Evolutionary conservation across 30 jellyfish, hydroid and myxozoan genomes (phyloP), one percentile per base, ranked within the genome.

Genomic region (Pelagia noctiluca): DNA sequence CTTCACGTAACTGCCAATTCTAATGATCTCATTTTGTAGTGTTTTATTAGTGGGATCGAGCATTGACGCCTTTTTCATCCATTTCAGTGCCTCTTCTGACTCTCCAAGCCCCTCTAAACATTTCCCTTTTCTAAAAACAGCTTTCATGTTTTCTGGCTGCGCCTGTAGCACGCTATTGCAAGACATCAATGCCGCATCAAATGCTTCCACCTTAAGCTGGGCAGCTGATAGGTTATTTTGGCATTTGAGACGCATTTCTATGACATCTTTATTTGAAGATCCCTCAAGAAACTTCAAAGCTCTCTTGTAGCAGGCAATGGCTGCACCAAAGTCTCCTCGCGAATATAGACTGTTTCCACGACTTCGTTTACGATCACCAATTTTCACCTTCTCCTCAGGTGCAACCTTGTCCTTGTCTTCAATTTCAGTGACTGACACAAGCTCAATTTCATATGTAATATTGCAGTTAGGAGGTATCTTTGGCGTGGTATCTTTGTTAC

Each of bases 261-360:
- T 36, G 26, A 90, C 96, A 11, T 76, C 89, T 46, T 63, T 62
- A 33, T 80, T 89, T 31, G 95, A 80, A 30, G 95, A 61, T 2
- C 97, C 95, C 42, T 92, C 97, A 30, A 92, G 76, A 73, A 73
- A 92, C 67, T 92, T 92, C 87, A 92, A 57, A 16, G 89, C 98
- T 42, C 98, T 72, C 71, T 86, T 92, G 66, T 92, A 92, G 34
- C 81, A 52, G 35, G 80, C 89, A 33, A 92, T 86, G 13, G 98
- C 93, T 38, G 86, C 84, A 0, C 87, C 87, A 50, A 60, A 87
- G 62, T 92, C 98, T 11, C 98, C 98, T 21, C 76, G 50, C 47
- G 84, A 12, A 54, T 86, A 92, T 2, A 92, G 23, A 24, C 79
- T 83, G 76, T 92, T 92, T 30, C 98, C 98, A 11, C 89, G 73